phyloP scores from a whole-genome alignment of 2,113 vertebrate genomes.

The Protomyctophum bolini region DNA sequence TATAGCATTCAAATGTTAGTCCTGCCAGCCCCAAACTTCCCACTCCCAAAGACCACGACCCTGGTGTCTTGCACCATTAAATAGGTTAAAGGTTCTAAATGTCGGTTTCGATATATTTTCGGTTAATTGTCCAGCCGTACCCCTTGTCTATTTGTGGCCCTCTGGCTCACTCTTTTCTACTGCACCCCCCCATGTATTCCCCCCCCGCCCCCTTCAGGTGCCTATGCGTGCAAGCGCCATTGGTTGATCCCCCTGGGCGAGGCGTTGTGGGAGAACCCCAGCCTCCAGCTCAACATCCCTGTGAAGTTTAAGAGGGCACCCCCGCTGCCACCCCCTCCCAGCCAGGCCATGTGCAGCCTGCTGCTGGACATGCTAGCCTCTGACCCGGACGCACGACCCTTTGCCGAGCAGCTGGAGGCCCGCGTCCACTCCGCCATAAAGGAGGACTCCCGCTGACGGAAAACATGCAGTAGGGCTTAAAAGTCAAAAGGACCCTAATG shows the following conservation, averaged over 20 bases:
- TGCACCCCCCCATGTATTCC: not conserved
- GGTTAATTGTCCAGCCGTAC: too few relatives aligned
- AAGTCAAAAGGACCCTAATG: slow-evolving; percentile 8
- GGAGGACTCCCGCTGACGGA: slow-evolving; percentile 56
- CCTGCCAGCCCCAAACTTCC: too few relatives aligned
- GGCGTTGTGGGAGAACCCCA: slow-evolving; percentile 93
- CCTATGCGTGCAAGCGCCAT: slow-evolving; percentile 88
- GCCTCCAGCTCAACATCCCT: slow-evolving; percentile 93
- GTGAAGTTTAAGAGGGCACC: slow-evolving; percentile 90
- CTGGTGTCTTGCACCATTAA: too few relatives aligned
- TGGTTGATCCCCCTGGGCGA: slow-evolving; percentile 93
- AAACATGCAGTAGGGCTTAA: not conserved
- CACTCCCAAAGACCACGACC: too few relatives aligned
- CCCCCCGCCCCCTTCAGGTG: slow-evolving; percentile 54
- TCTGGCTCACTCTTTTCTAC: not conserved
- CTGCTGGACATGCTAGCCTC: slow-evolving; percentile 94
- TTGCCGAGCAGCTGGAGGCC: slow-evolving; percentile 89
- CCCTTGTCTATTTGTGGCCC: not conserved
- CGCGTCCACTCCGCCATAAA: slow-evolving; percentile 83
- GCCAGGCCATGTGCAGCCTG: slow-evolving; percentile 87
- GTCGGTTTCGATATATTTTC: too few relatives aligned
- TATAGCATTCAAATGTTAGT: too few relatives aligned
- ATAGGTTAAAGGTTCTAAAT: too few relatives aligned
- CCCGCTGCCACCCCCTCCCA: slow-evolving; percentile 73
- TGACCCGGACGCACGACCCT: slow-evolving; percentile 90